Percentiles rank a stretch among this genome's conserved stretches.
phyloP scores from a whole-genome alignment of 2,888 invertebrate genomes.

The Anagyrus pseudococci region DNA sequence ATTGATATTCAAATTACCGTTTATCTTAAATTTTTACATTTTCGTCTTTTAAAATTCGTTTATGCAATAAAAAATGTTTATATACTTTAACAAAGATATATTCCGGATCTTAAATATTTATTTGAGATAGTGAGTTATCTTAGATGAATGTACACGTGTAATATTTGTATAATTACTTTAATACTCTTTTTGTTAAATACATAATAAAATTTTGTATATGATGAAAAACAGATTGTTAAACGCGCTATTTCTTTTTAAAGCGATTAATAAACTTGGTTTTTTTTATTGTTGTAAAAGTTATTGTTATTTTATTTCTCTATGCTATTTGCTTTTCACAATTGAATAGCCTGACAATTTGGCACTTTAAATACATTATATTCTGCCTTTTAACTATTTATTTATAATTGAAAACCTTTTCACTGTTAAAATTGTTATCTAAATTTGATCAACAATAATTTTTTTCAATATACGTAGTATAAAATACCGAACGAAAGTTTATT shows the following conservation, averaged over 20 bases:
- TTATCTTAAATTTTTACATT: constrained; percentile 1
- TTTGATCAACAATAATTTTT: constrained; percentile 6
- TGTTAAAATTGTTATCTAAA: neutral
- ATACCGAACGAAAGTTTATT: neutral
- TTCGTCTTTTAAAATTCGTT: constrained; percentile 10
- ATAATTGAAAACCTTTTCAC: no score
- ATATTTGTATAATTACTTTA: no score
- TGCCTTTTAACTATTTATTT: no score
- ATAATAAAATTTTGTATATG: constrained; percentile 15
- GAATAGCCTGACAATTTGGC: constrained; percentile 29
- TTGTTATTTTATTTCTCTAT: constrained; percentile 7
- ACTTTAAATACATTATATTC: constrained; percentile 5
- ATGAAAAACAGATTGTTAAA: constrained; percentile 7
- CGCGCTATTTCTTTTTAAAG: constrained; percentile 12
- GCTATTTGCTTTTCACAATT: constrained; percentile 33
- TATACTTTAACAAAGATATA: constrained; percentile 27
- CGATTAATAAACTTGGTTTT: constrained; percentile 20
- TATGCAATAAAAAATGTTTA: constrained; percentile 23
- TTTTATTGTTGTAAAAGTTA: neutral
- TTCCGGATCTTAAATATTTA: constrained; percentile 12
- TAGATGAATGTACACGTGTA: no score
- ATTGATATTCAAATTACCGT: constrained; percentile 1
- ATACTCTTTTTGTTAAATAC: constrained; percentile 3
- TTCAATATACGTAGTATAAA: neutral
- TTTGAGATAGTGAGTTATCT: no score